phyloP scores from a whole-genome alignment of 2,113 vertebrate genomes.

The Thalassarche chlororhynchos region DNA sequence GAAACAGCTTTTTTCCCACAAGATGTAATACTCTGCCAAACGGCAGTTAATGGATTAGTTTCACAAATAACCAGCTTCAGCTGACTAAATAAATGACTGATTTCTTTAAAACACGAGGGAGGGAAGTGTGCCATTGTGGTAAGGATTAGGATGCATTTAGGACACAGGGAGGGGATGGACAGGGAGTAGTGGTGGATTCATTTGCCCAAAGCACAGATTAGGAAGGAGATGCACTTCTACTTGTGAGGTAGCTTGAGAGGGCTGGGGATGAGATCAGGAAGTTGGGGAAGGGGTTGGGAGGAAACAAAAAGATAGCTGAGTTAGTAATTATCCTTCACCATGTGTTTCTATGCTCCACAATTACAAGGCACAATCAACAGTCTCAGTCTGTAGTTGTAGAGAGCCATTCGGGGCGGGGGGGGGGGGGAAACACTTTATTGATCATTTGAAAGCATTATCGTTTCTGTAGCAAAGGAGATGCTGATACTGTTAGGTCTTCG shows the following conservation, averaged over 20 bases:
- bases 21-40: not conserved
- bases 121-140: accelerated
- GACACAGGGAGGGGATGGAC: not conserved
- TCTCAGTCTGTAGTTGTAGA: not conserved
- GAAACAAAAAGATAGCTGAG: not conserved
- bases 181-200: not conserved
- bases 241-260: not conserved
- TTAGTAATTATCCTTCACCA: not conserved
- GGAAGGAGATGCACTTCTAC: not conserved
- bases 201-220: not conserved
- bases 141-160: not conserved
- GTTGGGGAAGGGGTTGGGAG: not conserved
- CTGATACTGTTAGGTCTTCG: not conserved
- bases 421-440: not conserved
- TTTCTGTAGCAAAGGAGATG: not conserved
- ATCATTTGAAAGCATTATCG: not conserved
- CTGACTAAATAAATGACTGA: not conserved
- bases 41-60: not conserved
- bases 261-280: not conserved
- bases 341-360: not conserved
- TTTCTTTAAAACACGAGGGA: not conserved
- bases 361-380: not conserved
- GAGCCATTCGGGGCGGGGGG: too few species aligned
- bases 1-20: not conserved
- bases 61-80: not conserved